Evolutionary conservation across 2,113 vertebrate genomes (phyloP).

Genomic region (Alosa alosa): DNA sequence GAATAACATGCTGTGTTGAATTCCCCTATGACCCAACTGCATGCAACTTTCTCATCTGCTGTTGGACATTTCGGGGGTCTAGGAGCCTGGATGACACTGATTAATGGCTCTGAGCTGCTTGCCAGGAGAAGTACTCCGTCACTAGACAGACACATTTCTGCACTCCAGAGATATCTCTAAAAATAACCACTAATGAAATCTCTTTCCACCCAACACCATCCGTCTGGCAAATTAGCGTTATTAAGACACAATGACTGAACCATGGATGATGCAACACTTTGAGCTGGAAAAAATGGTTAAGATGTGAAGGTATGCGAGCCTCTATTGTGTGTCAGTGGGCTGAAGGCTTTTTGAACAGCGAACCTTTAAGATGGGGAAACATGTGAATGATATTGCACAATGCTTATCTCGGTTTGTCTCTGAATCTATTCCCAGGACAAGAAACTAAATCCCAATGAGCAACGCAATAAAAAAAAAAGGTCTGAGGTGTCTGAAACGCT

Average conservation of each 20-base stretch:
- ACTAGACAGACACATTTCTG: neutral
- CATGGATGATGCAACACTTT: neutral
- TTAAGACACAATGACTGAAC: constrained; percentile 3
- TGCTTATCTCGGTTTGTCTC: neutral
- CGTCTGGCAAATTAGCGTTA: neutral
- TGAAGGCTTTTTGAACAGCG: neutral
- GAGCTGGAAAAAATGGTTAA: neutral
- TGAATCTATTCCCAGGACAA: constrained; percentile 4
- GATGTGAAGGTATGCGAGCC: neutral
- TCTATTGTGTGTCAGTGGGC: neutral
- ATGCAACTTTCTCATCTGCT: neutral
- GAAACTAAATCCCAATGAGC: neutral
- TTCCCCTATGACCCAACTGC: neutral
- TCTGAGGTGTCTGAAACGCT: neutral
- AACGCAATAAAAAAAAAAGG: neutral
- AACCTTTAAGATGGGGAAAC: neutral
- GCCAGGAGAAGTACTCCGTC: neutral
- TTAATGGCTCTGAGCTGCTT: neutral
- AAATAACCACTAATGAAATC: constrained; percentile 10
- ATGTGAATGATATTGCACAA: neutral
- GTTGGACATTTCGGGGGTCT: neutral
- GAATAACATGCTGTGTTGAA: neutral
- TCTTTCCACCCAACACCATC: constrained; percentile 1
- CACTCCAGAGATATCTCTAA: constrained; percentile 1
- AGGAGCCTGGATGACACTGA: neutral